Base-by-base conservation (phyloP, 1,140 invertebrate genomes). In the Lysiphlebus fabarum region DNA sequence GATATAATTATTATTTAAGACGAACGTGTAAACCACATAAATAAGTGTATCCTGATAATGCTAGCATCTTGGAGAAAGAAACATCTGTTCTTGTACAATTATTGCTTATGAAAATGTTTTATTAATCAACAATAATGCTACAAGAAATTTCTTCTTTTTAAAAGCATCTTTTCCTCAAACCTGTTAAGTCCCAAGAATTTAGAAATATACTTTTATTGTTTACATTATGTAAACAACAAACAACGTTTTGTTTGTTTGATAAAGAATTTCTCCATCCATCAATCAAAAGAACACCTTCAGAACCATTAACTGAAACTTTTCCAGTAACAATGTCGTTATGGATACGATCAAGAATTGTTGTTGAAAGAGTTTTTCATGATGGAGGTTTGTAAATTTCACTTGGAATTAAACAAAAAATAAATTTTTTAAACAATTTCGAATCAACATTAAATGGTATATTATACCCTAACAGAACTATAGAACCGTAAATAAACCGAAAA, bases 191-290 rank as follows among this genome's bases (percentile, higher is more conserved):
- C 51, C 51, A 53, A 38, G 51, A 53, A 11, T 53, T 41, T 53
- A 43, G 14, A 26, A 53, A 53, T 12, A 42, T 38, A 53, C 51
- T 53, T 42, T 36, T 17, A 8, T 14, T 9, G 41, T 53, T 42
- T 41, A 14, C 51, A 41, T 36, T 41, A 11, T 53, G 40, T 14
- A 53, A 41, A 14, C 12, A 41, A 42, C 51, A 43, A 11, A 42
- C 51, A 41, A 53, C 40, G 12, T 53, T 53, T 53, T 53, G 40
- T 10, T 36, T 53, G 17, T 53, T 53, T 7, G 38, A 36, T 12
- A 41, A 36, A 12, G 51, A 53, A 53, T 53, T 53, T 53, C 9
- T 53, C 40, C 51, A 53, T n/a, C 51, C 51, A 42, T 53, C 37
- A 42, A 53, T 53, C 9, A 53, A 8, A 11, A 53, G 14, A 26